Percentiles rank a stretch among this genome's conserved stretches.
These are phyloP conservation scores for Mimas tiliae DNA, from an alignment of 2,888 invertebrate species.

Conservation along the genomic window DNA sequence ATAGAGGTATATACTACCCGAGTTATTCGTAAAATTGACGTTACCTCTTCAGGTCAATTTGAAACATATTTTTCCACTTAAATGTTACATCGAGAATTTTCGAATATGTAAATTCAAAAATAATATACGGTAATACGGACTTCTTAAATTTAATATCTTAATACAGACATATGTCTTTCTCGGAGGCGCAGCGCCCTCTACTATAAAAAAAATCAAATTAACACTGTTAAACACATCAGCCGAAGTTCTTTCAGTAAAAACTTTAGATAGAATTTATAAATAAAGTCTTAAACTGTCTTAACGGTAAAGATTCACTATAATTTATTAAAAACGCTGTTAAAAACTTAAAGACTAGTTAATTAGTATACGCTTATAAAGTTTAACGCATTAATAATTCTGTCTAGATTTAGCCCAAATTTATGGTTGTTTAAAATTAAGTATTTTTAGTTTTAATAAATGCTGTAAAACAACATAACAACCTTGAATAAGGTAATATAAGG, in stretches of 20 bases:
- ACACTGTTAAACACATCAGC: not conserved
- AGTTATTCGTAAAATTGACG: too few relatives aligned
- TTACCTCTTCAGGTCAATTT: too few relatives aligned
- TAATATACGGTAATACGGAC: too few relatives aligned
- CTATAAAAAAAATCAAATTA: not conserved
- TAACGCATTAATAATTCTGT: conserved; percentile 5
- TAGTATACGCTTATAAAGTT: conserved; percentile 6
- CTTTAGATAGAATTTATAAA: not conserved
- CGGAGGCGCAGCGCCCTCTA: too few relatives aligned
- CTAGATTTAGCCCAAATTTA: not conserved
- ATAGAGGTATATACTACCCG: too few relatives aligned
- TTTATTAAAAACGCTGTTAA: conserved; percentile 24
- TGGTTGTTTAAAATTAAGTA: not conserved
- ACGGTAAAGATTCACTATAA: not conserved
- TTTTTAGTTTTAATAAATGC: not conserved
- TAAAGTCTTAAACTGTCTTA: not conserved
- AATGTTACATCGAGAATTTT: too few relatives aligned
- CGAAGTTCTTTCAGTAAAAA: not conserved
- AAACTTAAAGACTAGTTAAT: conserved; percentile 20
- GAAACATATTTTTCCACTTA: too few relatives aligned
- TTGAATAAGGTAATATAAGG: too few relatives aligned
- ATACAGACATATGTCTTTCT: too few relatives aligned
- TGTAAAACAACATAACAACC: too few relatives aligned
- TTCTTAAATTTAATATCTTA: too few relatives aligned
- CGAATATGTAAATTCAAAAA: too few relatives aligned